Base-by-base conservation (phyloP, 2,888 invertebrate species). In the Onthophagus sagittarius region DNA sequence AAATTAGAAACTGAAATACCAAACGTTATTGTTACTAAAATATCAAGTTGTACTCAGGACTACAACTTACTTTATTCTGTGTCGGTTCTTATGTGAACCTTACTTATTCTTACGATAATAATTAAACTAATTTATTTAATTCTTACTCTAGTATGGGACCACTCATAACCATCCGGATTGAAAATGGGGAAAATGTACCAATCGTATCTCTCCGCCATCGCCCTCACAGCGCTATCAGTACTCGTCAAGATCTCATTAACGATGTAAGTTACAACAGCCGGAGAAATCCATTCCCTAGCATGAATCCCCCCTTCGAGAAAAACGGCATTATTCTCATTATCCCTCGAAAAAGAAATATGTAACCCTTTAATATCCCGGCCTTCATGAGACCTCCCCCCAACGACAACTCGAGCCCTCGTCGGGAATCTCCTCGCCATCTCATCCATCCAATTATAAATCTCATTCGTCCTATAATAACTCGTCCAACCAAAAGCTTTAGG, bases 151-250 rank as follows among this genome's bases (percentile, higher is more conserved):
- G 86, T 86, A 79, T 91, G 91, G 0, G 91, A 89, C 79, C 90
- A 92, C 0, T 81, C 88, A 80, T 92, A 93, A n/a, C 93, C 93
- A 85, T 94, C 93, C 32, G 93, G 92, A 82, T 94, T 94, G 2
- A 88, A 84, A 0, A 91, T 89, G 0, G 94, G 93, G 74, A 94
- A 87, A 75, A 94, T 87, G 80, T 93, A 91, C 93, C 93, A 94
- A 78, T 93, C 91, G 77, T 91, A 90, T 72, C 86, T 86, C 76
- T 92, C 89, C 0, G 92, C 90, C 79, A 93, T 82, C 6, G 84
- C 81, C 23, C 89, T 86, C 0, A 91, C 86, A 32, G 84, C 85
- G 0, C 86, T 77, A 76, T 92, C 87, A 0, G 81, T 81, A 62
- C 90, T 91, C 0, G 89, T 90, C 13, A 94, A 83, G n/a, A 94